These are phyloP conservation scores for Cochlearius cochlearius DNA, from an alignment of 2,113 vertebrate genomes.

Conservation along the genomic window DNA sequence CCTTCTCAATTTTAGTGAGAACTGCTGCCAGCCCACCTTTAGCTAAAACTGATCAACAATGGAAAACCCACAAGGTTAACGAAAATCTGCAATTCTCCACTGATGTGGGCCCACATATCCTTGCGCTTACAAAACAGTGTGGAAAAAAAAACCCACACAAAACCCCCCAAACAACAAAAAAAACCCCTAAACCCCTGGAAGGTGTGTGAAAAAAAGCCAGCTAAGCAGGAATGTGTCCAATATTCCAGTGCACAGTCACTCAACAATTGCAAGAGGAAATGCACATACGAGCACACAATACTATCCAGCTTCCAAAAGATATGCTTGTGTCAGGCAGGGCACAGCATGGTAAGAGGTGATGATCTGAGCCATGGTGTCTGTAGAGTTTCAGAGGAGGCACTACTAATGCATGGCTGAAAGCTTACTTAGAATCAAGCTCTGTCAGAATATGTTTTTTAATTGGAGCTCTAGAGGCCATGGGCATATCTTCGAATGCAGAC, in stretches of 20 bases:
- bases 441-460: background rate
- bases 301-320: background rate
- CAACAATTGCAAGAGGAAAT: background rate
- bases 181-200: background rate
- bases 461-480: background rate
- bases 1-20: background rate
- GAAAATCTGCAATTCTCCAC: background rate
- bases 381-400: background rate
- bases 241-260: background rate
- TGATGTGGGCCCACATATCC: background rate
- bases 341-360: background rate
- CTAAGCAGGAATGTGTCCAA: background rate
- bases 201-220: background rate
- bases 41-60: background rate
- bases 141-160: no score
- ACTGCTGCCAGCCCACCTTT: background rate
- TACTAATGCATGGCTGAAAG: background rate
- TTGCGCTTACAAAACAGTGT: background rate
- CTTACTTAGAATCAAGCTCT: background rate
- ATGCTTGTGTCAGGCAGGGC: background rate
- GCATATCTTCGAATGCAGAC: background rate
- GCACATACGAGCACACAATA: rapidly evolving
- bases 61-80: background rate
- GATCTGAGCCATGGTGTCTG: background rate
- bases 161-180: background rate